Evolutionary conservation across 2,888 invertebrate genomes (phyloP).

Genomic region (Cancer borealis): DNA sequence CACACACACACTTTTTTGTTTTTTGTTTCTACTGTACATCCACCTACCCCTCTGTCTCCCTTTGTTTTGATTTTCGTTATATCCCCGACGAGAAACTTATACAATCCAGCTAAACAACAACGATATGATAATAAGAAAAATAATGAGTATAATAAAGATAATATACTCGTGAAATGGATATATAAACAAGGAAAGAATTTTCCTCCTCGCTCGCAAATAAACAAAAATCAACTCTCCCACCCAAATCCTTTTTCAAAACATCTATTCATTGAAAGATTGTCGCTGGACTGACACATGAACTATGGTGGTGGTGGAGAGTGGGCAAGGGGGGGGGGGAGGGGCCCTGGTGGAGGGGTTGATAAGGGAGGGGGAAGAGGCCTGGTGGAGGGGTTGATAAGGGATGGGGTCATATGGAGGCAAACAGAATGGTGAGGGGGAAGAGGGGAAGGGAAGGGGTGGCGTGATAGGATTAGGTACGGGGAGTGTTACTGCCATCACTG

Average conservation of each 20-base stretch:
- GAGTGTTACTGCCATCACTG: no score
- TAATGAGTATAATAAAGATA: no score
- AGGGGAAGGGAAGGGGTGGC: background rate
- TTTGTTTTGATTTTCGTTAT: no score
- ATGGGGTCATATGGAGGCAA: background rate
- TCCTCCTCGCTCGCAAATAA: background rate
- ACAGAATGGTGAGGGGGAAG: background rate
- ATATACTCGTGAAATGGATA: background rate
- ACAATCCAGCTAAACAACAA: background rate
- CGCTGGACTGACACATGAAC: background rate
- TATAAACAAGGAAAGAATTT: background rate
- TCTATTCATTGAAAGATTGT: constrained; percentile 24
- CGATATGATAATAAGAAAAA: no score
- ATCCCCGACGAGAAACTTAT: background rate
- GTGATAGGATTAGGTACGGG: background rate
- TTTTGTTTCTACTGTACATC: background rate
- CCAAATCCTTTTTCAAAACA: background rate
- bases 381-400: no score
- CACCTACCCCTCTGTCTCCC: background rate
- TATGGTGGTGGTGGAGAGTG: background rate
- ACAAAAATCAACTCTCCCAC: background rate
- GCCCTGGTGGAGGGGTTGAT: no score
- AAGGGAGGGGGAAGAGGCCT: background rate
- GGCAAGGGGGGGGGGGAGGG: background rate
- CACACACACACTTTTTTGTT: background rate